These are phyloP conservation scores for Prosopocoilus inquinatus DNA, from an alignment of 2,888 invertebrate genomes.

Conservation along the genomic window DNA sequence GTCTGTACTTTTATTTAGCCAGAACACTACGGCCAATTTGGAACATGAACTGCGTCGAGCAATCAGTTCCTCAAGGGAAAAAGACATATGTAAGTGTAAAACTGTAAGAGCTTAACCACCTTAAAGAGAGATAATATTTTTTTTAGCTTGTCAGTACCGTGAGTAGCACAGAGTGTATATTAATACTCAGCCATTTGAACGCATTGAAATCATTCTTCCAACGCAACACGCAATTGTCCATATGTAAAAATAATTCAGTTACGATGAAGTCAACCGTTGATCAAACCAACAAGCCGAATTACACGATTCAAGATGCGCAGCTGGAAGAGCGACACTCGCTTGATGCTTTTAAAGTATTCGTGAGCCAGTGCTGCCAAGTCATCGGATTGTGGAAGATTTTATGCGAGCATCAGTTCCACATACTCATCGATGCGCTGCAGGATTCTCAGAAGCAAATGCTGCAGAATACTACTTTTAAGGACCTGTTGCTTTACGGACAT, in stretches of 20 bases:
- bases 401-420: slow-evolving; percentile 87
- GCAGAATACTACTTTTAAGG: slow-evolving; percentile 66
- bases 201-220: slow-evolving; percentile 74
- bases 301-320: slow-evolving; percentile 51
- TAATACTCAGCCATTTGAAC: slow-evolving; percentile 72
- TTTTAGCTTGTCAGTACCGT: slow-evolving; percentile 67
- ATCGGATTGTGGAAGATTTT: slow-evolving; percentile 91
- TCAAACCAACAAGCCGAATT: slow-evolving; percentile 5
- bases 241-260: slow-evolving; percentile 26
- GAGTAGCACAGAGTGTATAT: slow-evolving; percentile 67
- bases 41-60: slow-evolving; percentile 74
- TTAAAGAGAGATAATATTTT: slow-evolving; percentile 13
- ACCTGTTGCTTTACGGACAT: slow-evolving; percentile 75
- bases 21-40: slow-evolving; percentile 87
- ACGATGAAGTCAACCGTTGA: slow-evolving; percentile 27
- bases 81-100: slow-evolving; percentile 60
- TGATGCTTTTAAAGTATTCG: slow-evolving; percentile 65
- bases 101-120: too few relatives aligned
- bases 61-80: slow-evolving; percentile 54
- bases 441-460: slow-evolving; percentile 65
- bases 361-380: slow-evolving; percentile 80
- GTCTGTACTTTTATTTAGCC: slow-evolving; percentile 86
- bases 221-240: slow-evolving; percentile 58
- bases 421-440: slow-evolving; percentile 68
- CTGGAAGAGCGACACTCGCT: slow-evolving; percentile 74